Conservation (phyloP, 1,140 invertebrate genomes). For the Cepaea nemoralis region DNA sequence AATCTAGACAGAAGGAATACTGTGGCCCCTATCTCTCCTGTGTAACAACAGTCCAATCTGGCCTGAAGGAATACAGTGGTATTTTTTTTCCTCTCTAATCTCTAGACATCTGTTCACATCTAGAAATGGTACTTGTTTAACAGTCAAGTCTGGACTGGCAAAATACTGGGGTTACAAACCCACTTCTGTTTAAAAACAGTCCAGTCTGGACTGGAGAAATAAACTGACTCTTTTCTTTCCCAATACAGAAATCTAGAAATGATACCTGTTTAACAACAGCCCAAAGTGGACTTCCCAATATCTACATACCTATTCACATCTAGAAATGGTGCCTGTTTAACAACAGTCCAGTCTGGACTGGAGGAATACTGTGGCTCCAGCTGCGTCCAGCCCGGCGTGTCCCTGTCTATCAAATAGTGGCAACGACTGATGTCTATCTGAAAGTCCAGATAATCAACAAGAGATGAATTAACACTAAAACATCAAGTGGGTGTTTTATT, state of each 20-base stretch:
- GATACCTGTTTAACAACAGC: neutral
- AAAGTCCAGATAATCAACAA: no score
- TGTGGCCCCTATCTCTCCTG: neutral
- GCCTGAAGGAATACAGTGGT: no score
- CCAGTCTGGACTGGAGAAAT: neutral
- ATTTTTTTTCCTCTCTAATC: no score
- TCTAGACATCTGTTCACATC: slow-evolving; percentile 77
- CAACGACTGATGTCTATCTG: slow-evolving; percentile 75
- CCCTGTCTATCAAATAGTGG: slow-evolving; percentile 84
- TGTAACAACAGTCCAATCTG: no score
- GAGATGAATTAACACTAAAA: neutral
- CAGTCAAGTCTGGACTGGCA: no score
- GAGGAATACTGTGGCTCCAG: slow-evolving; percentile 87
- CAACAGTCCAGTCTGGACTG: slow-evolving; percentile 81
- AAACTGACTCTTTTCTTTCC: neutral
- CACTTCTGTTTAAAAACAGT: neutral
- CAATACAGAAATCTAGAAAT: neutral
- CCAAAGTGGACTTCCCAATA: neutral
- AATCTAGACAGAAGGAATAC: neutral
- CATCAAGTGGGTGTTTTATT: neutral
- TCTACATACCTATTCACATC: slow-evolving; percentile 77
- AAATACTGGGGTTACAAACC: no score
- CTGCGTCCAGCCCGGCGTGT: slow-evolving; percentile 79
- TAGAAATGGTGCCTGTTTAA: slow-evolving; percentile 83
- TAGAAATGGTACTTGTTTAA: slow-evolving; percentile 83